Base-by-base conservation (phyloP, 2,797 vertebrate genomes). In the Smutsia temminckii region DNA sequence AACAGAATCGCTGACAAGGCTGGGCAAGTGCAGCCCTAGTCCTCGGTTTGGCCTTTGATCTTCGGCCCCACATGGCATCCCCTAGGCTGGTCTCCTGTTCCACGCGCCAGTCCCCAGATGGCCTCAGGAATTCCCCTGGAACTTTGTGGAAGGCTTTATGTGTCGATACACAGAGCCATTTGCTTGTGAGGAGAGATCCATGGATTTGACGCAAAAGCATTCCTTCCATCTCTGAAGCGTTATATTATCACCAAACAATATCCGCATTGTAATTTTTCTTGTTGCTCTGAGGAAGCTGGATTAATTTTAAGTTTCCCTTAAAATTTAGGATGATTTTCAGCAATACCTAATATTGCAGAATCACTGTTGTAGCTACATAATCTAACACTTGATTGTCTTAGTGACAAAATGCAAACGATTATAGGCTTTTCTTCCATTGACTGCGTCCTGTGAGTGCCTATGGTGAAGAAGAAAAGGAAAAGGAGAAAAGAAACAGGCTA, bases 231-330 rank as follows among this genome's bases (percentile, higher is more conserved):
- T 83, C 68, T 27, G 29, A 97, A 95, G 66, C 27, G 66, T 78
- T 95, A 34, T 63, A 49, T 86, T 57, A n/a, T 74, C 81, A 68
- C 40, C 11, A 13, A 93, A 40, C 16, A 80, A 51, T 37, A 37
- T 63, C 27, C 40, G 32, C 93, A 23, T 32, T 20, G 27, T 37
- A 42, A 40, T 34, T 94, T 91, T 94, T 72, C 75, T 85, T 81
- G 29, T 66, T 79, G 14, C 46, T 83, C 21, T 9, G 29, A 94
- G 72, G 66, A 84, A 91, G 79, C 46, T 20, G 3, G 63, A 78
- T 91, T 89, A 55, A 69, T 86, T 74, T 7, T 69, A 64, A 87
- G 42, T 74, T 94, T 78, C 32, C 46, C 37, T 92, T 96, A 79
- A 88, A 93, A 88, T 16, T 64, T 51, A 71, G 29, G 32, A 85